Evolutionary conservation across 2,797 vertebrate genomes (phyloP).

Genomic region (Hapalemur alaotrensis): DNA sequence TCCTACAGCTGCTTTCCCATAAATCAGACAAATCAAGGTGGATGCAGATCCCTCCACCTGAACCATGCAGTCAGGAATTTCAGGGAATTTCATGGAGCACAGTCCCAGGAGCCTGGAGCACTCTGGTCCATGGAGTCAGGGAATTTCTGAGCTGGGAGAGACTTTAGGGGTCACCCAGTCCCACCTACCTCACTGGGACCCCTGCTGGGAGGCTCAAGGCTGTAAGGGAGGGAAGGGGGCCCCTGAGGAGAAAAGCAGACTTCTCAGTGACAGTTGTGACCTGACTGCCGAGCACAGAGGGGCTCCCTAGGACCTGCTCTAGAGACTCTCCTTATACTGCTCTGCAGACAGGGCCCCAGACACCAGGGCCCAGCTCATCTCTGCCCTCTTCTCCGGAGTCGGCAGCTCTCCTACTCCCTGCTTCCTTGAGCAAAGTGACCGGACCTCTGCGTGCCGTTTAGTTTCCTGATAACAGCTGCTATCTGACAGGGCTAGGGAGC

Average conservation of each 20-base stretch:
- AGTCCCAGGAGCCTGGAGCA: neutral
- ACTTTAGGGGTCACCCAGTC: neutral
- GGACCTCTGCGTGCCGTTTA: too few relatives aligned
- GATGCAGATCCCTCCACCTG: neutral
- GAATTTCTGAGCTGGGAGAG: neutral
- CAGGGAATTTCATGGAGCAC: neutral
- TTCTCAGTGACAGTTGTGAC: neutral
- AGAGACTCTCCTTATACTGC: neutral
- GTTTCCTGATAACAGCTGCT: neutral
- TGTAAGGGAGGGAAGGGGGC: accelerated
- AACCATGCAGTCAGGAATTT: neutral
- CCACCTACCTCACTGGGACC: neutral
- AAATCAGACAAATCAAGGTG: neutral
- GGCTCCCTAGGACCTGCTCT: neutral
- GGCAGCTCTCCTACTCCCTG: neutral
- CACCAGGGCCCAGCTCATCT: accelerated
- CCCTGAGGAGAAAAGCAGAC: neutral
- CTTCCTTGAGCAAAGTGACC: neutral
- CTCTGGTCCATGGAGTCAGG: neutral
- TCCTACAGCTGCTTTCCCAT: neutral
- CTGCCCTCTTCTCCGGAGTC: accelerated
- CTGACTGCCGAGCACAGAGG: neutral
- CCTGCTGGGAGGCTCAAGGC: neutral
- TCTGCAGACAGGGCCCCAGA: neutral
- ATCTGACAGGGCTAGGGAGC: neutral